phyloP scores from a whole-genome alignment of 2,888 invertebrate genomes.

The Andricus curvator region DNA sequence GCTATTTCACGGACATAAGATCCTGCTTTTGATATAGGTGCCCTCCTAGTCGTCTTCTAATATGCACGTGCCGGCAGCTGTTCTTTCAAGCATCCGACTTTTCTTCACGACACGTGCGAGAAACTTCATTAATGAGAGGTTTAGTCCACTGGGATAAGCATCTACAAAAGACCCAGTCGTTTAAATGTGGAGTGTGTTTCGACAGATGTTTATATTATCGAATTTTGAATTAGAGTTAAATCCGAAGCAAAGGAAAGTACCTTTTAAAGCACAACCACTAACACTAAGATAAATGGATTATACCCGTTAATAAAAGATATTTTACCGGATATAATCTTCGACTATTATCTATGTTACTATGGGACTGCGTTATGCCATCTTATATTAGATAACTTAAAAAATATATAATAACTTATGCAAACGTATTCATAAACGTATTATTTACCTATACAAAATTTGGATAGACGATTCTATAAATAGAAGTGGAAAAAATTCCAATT shows the following conservation, averaged over 20 bases:
- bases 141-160: conserved; percentile 3
- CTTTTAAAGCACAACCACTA: no score
- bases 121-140: conserved; percentile 27
- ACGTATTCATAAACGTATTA: no score
- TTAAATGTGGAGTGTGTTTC: conserved; percentile 8
- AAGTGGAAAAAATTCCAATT: no score
- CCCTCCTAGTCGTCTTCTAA: conserved; percentile 24
- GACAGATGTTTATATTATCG: neutral
- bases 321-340: no score
- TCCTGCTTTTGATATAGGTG: conserved; percentile 14
- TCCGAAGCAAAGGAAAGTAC: neutral
- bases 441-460: no score
- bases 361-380: no score
- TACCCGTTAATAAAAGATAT: no score
- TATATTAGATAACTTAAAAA: no score
- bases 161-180: conserved; percentile 13
- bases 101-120: conserved; percentile 21
- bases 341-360: no score
- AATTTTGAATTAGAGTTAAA: neutral
- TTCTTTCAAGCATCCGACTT: conserved; percentile 5
- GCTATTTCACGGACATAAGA: conserved; percentile 3
- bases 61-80: conserved; percentile 34
- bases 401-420: no score
- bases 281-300: no score
- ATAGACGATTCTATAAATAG: no score